Conservation (phyloP, 1,140 invertebrate genomes). For the Cyclina sinensis region DNA sequence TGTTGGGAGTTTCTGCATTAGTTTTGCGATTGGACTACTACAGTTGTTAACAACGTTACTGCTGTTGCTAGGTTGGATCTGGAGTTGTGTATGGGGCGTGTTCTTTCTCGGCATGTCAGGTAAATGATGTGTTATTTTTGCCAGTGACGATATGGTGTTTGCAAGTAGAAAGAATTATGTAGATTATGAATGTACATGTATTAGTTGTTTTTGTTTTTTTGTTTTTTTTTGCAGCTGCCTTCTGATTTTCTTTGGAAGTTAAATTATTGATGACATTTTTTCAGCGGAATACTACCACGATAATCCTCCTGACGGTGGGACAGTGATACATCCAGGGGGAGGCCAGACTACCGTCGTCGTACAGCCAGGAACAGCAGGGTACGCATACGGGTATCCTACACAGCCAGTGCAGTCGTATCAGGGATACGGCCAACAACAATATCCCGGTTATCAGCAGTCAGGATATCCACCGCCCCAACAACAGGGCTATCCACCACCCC, state of each 20-base stretch:
- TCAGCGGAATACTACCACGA: conserved; percentile 68
- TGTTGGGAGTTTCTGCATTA: conserved; percentile 74
- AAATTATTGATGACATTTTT: too few species aligned
- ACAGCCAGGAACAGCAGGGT: conserved; percentile 42
- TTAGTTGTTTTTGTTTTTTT: too few species aligned
- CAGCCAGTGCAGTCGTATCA: conserved; percentile 18
- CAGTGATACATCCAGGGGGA: conserved; percentile 29
- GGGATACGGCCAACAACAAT: conserved; percentile 21
- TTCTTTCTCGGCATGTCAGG: conserved; percentile 86
- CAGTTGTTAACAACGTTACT: conserved; percentile 85
- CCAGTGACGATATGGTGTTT: too few species aligned
- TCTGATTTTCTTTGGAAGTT: too few species aligned
- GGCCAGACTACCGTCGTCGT: conserved; percentile 13
- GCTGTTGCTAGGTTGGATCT: conserved; percentile 87
- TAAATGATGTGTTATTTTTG: too few species aligned
- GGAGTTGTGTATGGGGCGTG: conserved; percentile 87
- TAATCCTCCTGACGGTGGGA: conserved; percentile 54
- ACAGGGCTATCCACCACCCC: conserved; percentile 9
- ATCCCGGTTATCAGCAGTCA: background rate
- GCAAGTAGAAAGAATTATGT: too few species aligned
- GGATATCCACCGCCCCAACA: conserved; percentile 22
- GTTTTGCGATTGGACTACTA: conserved; percentile 83
- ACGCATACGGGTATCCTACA: conserved; percentile 36
- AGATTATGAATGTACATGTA: too few species aligned
- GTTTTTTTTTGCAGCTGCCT: too few species aligned